phyloP scores from a whole-genome alignment of 2,797 vertebrate species.

The Enteromius viviparus region DNA sequence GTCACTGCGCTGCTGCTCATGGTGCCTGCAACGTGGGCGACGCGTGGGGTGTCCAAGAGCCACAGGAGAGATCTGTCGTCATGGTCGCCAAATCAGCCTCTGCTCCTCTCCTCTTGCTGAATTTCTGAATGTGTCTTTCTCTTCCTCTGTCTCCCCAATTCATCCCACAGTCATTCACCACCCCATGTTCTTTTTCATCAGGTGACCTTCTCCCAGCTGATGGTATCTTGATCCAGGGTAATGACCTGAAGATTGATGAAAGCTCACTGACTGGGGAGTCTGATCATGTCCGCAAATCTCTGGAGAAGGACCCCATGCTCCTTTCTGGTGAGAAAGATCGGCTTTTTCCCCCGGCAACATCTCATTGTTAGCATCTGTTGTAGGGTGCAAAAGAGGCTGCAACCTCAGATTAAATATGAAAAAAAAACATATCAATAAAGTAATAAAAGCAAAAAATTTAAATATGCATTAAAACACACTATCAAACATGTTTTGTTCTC shows the following conservation, averaged over 20 bases:
- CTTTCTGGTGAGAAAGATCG: slow-evolving; percentile 84
- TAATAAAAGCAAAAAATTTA: too few species aligned
- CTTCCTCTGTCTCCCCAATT: neutral
- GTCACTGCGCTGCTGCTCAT: slow-evolving; percentile 51
- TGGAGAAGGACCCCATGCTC: slow-evolving; percentile 95
- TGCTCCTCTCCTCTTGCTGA: slow-evolving; percentile 10
- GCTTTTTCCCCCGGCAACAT: neutral
- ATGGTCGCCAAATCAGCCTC: slow-evolving; percentile 50
- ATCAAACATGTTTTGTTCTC: neutral
- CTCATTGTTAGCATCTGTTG: neutral
- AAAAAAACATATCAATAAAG: neutral
- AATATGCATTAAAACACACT: too few species aligned
- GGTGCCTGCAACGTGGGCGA: slow-evolving; percentile 52
- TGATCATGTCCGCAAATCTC: slow-evolving; percentile 92
- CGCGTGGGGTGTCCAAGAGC: slow-evolving; percentile 48
- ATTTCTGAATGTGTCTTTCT: slow-evolving; percentile 35
- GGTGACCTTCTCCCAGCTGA: slow-evolving; percentile 95
- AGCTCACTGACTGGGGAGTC: slow-evolving; percentile 96
- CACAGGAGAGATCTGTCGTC: slow-evolving; percentile 51
- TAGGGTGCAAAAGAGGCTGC: neutral
- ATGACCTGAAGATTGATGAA: slow-evolving; percentile 97
- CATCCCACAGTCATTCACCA: slow-evolving; percentile 17
- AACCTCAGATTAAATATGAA: neutral
- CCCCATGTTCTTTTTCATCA: slow-evolving; percentile 59
- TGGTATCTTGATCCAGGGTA: slow-evolving; percentile 94